Percentiles rank a stretch among this genome's conserved stretches.
Evolutionary conservation across 2,888 invertebrate genomes (phyloP).

Genomic region (Hoplodrina blanda): DNA sequence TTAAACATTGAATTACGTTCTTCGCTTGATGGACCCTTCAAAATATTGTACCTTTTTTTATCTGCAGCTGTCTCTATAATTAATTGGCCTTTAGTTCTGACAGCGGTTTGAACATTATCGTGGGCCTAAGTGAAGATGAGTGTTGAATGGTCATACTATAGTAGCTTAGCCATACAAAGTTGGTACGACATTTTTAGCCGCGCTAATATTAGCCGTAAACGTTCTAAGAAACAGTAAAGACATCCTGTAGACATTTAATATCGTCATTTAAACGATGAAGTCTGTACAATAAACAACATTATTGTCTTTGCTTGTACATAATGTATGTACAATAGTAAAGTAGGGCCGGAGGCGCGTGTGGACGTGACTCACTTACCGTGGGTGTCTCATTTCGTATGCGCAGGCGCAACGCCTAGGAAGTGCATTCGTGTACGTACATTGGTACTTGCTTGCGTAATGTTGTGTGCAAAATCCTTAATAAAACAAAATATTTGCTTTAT

Average conservation of each 20-base stretch:
- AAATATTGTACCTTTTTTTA: conserved; percentile 52
- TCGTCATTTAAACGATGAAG: conserved; percentile 68
- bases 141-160: conserved; percentile 45
- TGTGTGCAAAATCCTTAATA: conserved; percentile 66
- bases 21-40: conserved; percentile 59
- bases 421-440: conserved; percentile 76
- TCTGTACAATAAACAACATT: conserved; percentile 69
- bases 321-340: conserved; percentile 63
- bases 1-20: conserved; percentile 58
- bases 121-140: conserved; percentile 44
- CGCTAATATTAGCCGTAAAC: conserved; percentile 59
- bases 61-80: conserved; percentile 51
- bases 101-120: conserved; percentile 34
- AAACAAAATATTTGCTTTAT: conserved; percentile 7
- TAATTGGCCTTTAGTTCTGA: conserved; percentile 44
- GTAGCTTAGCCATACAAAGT: conserved; percentile 47
- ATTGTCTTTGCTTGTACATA: conserved; percentile 70
- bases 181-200: conserved; percentile 46
- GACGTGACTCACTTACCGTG: conserved; percentile 81
- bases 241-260: conserved; percentile 74
- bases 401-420: conserved; percentile 82
- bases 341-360: conserved; percentile 65
- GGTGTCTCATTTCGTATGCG: conserved; percentile 84
- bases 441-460: conserved; percentile 67
- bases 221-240: conserved; percentile 70